Percentiles rank a stretch among this genome's conserved stretches.
phyloP scores from a whole-genome alignment of 2,113 vertebrate species.

The Oceanodroma tethys region DNA sequence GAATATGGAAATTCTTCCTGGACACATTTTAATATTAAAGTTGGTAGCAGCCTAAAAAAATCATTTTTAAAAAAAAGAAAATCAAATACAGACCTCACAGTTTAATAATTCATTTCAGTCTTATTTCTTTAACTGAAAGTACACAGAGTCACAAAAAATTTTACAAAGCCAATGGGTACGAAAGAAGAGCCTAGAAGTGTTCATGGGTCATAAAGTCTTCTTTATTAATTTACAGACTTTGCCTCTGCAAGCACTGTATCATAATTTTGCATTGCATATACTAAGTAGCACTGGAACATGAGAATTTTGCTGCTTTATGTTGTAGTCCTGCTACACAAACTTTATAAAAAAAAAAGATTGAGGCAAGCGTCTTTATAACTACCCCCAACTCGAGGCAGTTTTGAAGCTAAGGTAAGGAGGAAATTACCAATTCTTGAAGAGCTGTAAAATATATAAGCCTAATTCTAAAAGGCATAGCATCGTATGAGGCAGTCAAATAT shows the following conservation, averaged over 20 bases:
- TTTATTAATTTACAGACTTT: not conserved
- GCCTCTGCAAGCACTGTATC: not conserved
- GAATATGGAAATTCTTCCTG: not conserved
- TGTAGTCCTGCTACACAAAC: not conserved
- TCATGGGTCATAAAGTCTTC: not conserved
- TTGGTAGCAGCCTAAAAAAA: not conserved
- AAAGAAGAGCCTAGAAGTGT: not conserved
- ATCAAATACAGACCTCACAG: not conserved
- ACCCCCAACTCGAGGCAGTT: not conserved
- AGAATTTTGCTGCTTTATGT: not conserved
- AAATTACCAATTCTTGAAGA: not conserved
- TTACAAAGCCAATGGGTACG: not conserved
- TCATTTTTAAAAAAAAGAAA: not conserved
- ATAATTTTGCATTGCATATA: not conserved
- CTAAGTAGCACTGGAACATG: not conserved
- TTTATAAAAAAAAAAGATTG: rapidly evolving
- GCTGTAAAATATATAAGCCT: not conserved
- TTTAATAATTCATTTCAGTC: not conserved
- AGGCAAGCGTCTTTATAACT: not conserved
- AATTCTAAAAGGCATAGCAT: not conserved
- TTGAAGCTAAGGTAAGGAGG: not conserved
- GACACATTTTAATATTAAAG: not conserved
- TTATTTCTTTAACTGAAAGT: not conserved
- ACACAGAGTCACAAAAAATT: not conserved
- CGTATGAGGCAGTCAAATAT: not conserved